phyloP scores from a whole-genome alignment of 1,140 invertebrate genomes.

The Brachionus plicatilis region DNA sequence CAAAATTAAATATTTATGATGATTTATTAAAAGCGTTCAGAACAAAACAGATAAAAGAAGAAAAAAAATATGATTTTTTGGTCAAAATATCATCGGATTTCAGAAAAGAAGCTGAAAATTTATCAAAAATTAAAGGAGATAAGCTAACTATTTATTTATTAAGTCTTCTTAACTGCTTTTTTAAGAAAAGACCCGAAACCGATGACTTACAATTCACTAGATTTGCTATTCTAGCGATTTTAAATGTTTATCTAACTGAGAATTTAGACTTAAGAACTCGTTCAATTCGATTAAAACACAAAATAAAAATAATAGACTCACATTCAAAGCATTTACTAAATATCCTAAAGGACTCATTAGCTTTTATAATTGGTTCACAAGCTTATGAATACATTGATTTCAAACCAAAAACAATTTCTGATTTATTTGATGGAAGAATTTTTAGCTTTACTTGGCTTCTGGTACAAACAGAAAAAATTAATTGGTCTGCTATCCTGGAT shows the following conservation, averaged over 20 bases:
- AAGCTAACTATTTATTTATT: not conserved
- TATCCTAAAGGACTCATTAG: not conserved
- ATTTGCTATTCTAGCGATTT: not conserved
- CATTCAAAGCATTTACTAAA: not conserved
- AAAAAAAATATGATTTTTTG: not conserved
- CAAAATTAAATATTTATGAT: not conserved
- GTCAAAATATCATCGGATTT: not conserved
- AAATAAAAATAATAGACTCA: not conserved
- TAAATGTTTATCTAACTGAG: not conserved
- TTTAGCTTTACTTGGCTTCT: not conserved
- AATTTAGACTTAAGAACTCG: not conserved
- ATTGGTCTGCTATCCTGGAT: not conserved
- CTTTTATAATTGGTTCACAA: not conserved
- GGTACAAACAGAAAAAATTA: not conserved
- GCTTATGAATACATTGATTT: not conserved
- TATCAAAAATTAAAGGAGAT: not conserved
- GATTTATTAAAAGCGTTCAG: not conserved
- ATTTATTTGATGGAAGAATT: constrained; percentile 7
- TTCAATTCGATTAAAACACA: not conserved
- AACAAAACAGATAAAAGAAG: not conserved
- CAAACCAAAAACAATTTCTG: not conserved
- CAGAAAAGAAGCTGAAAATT: not conserved
- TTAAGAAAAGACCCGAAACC: not conserved
- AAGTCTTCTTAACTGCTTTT: not conserved
- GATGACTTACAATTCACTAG: not conserved